A percentile compares a stretch with the other conserved stretches of the same genome.
Conservation (phyloP, 2,888 invertebrate genomes). For the Tetragonisca angustula region DNA sequence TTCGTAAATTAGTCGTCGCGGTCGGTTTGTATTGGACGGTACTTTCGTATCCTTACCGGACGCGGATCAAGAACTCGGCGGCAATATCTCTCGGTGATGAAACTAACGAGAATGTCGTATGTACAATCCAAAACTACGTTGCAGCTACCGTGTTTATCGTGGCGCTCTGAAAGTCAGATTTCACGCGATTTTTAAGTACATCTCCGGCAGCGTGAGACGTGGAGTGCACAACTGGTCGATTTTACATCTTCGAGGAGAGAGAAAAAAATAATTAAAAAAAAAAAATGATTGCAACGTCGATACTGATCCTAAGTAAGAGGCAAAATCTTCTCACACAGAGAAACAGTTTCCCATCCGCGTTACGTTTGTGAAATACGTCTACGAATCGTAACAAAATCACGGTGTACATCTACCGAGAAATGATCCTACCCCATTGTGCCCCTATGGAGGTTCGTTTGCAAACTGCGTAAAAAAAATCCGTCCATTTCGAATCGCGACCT, state of each 20-base stretch:
- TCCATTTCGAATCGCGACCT: neutral
- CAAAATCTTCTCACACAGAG: neutral
- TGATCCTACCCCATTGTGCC: neutral
- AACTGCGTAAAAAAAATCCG: neutral
- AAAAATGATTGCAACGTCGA: neutral
- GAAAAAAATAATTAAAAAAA: neutral
- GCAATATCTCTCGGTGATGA: conserved; percentile 41
- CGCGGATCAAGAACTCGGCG: conserved; percentile 40
- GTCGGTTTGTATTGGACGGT: conserved; percentile 67
- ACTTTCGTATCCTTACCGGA: conserved; percentile 45
- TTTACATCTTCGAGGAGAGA: neutral
- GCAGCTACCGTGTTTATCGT: neutral
- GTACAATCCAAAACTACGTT: neutral
- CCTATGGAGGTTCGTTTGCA: neutral
- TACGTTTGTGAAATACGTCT: neutral
- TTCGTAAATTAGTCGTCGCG: conserved; percentile 55
- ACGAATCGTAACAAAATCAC: neutral
- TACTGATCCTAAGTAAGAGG: too few species aligned
- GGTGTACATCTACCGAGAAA: neutral
- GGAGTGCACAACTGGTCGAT: neutral
- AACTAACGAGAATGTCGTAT: conserved; percentile 4
- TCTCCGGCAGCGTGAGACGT: conserved; percentile 1
- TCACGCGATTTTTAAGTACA: conserved; percentile 16
- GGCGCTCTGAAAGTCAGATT: neutral
- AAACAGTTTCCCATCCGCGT: neutral